A percentile compares a stretch with the other conserved stretches of the same genome.
Evolutionary conservation across 1,140 invertebrate genomes (phyloP).

Genomic region (Acyrthosiphon pisum): DNA sequence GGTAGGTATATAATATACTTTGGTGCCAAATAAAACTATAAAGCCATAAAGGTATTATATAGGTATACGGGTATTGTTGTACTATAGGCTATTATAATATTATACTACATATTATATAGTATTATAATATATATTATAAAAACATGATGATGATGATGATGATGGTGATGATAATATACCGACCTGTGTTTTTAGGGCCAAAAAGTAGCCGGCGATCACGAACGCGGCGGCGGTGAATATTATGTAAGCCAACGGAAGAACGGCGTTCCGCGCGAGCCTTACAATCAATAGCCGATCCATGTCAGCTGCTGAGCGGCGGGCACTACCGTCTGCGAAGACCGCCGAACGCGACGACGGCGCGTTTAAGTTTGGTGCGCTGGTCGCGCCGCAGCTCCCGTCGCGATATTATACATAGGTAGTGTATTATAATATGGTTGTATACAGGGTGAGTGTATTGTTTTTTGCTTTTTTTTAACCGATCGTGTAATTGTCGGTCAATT

Average conservation of each 20-base stretch:
- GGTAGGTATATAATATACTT: too few species aligned
- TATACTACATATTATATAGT: too few species aligned
- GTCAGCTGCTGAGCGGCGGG: background rate
- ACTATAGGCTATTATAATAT: too few species aligned
- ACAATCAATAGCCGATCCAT: constrained; percentile 37
- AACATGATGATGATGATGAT: background rate
- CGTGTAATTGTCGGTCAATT: background rate
- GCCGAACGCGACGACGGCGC: background rate
- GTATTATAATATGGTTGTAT: background rate
- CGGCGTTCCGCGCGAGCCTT: background rate
- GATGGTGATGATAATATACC: background rate
- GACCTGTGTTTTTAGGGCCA: constrained; percentile 32
- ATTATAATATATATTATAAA: background rate
- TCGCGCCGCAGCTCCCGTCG: background rate
- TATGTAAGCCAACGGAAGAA: background rate
- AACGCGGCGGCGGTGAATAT: background rate
- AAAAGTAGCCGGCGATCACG: constrained; percentile 9
- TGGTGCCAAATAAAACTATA: too few species aligned
- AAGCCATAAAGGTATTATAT: too few species aligned
- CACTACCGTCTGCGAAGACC: background rate
- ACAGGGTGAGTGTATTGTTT: background rate
- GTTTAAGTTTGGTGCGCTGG: background rate
- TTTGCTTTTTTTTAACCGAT: too few species aligned
- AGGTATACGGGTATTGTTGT: too few species aligned
- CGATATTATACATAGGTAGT: background rate